These are phyloP conservation scores for Bubo blakistoni DNA, from an alignment of 2,113 vertebrate species.

Conservation along the genomic window DNA sequence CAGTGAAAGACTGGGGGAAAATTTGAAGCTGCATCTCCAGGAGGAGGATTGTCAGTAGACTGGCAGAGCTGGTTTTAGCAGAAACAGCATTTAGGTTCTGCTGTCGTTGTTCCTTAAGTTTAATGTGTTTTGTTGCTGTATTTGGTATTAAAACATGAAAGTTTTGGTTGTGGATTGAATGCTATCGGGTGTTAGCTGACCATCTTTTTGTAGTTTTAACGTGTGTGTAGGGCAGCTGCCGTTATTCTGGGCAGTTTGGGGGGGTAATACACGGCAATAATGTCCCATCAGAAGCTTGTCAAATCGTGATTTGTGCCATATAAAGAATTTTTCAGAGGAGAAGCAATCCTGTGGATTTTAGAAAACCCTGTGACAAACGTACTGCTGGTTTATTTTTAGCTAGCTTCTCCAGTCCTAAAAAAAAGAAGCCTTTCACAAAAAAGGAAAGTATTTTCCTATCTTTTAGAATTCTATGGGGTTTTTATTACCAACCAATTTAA, in stretches of 20 bases:
- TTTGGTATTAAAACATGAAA: background rate
- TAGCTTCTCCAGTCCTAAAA: background rate
- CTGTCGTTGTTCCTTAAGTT: background rate
- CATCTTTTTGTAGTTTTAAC: accelerated
- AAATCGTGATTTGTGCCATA: accelerated
- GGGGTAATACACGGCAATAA: background rate
- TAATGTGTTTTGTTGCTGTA: too few species aligned
- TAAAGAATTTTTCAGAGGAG: background rate
- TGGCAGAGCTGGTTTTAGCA: background rate
- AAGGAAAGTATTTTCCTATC: background rate
- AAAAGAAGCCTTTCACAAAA: background rate
- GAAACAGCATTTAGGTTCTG: background rate
- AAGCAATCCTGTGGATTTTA: background rate
- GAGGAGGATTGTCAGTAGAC: background rate
- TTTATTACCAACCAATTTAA: background rate
- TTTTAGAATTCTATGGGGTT: background rate
- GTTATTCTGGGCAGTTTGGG: accelerated
- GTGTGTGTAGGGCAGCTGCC: background rate
- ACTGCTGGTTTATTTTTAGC: background rate
- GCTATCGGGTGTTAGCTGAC: accelerated
- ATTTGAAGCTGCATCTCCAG: accelerated
- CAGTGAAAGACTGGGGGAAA: too few species aligned
- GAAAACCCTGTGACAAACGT: background rate
- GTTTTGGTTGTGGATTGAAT: accelerated
- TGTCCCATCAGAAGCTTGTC: background rate